Conservation (phyloP, 2,113 vertebrate species). For the Oncorhynchus mykiss region DNA sequence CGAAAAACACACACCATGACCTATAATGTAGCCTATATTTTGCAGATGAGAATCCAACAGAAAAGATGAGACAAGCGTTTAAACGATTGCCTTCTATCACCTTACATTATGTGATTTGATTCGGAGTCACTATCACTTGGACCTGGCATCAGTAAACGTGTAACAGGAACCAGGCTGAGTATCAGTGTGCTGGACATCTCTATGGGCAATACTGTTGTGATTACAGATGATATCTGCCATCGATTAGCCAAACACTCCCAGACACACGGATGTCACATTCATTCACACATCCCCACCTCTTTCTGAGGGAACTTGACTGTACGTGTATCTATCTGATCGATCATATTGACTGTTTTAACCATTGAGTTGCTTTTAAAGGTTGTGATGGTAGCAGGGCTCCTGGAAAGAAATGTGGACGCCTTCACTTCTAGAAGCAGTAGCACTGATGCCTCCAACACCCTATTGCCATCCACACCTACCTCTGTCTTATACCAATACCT, state of each 20-base stretch:
- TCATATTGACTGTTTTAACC: not conserved
- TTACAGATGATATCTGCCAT: conserved; percentile 68
- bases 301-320: not conserved
- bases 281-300: not conserved
- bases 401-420: too few species aligned
- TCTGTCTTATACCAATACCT: too few species aligned
- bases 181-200: not conserved
- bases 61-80: not conserved
- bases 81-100: not conserved
- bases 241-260: conserved; percentile 61
- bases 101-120: not conserved
- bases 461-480: too few species aligned
- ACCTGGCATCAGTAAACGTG: not conserved
- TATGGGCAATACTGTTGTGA: conserved; percentile 55
- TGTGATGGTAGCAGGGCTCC: not conserved
- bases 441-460: too few species aligned
- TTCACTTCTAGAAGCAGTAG: too few species aligned
- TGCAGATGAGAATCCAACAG: not conserved
- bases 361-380: not conserved
- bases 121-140: too few species aligned
- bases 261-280: not conserved
- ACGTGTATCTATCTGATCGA: not conserved
- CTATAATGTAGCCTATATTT: not conserved
- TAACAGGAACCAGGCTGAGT: not conserved
- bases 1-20: not conserved